These are phyloP conservation scores for Chloropsis cyanopogon DNA, from an alignment of 2,113 vertebrate species.

Conservation along the genomic window DNA sequence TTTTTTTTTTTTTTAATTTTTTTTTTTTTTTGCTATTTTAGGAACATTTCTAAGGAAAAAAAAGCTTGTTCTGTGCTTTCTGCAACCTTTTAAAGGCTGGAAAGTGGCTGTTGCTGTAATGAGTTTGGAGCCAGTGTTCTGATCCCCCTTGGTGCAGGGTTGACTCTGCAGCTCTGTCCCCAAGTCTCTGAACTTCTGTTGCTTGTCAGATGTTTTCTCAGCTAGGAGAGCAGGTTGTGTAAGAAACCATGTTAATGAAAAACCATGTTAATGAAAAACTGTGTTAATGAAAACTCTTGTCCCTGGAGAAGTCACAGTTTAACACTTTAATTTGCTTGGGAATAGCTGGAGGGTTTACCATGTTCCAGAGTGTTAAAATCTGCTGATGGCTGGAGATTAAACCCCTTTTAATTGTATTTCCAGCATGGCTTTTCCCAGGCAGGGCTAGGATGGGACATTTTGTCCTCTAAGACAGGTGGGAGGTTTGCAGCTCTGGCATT, in stretches of 20 bases:
- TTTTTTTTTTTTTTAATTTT: neutral
- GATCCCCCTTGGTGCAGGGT: neutral
- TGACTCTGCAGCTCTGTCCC: neutral
- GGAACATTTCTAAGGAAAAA: neutral
- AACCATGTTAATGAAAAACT: neutral
- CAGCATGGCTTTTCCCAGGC: neutral
- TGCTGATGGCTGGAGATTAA: conserved; percentile 2
- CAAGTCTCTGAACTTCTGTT: neutral
- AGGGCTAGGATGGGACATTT: neutral
- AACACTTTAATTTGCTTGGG: neutral
- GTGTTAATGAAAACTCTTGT: neutral
- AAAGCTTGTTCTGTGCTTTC: neutral
- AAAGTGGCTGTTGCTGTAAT: neutral
- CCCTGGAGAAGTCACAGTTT: neutral
- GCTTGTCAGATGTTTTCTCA: neutral
- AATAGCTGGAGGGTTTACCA: neutral
- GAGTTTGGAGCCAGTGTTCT: neutral
- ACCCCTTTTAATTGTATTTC: neutral
- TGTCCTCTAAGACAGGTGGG: neutral
- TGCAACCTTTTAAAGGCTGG: neutral
- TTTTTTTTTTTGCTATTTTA: neutral
- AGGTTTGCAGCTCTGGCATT: neutral
- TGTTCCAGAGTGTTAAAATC: neutral
- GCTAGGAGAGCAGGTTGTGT: neutral
- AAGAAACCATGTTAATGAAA: conserved; percentile 30